Base-by-base conservation (phyloP, 2,113 vertebrate genomes). In the Hippocampus guttulatus region DNA sequence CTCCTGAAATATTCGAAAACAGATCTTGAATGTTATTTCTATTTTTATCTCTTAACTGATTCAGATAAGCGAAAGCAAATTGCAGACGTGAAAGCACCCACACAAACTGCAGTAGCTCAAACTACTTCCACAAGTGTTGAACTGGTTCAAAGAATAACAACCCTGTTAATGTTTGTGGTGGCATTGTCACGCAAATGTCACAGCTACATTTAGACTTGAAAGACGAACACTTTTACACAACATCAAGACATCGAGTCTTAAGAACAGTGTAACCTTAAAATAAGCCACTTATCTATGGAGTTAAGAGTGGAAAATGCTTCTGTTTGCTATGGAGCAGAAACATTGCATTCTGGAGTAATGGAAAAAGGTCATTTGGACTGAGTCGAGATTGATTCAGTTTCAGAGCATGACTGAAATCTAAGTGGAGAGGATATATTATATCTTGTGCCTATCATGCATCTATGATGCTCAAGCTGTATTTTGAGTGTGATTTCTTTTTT, bases 1-100 rank as follows among this genome's bases (percentile, higher is more conserved):
- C 62, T 8, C 20, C 33, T 58, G 47, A 6, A 33, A 43, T 33
- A 73, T 78, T 65, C 20, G 68, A 52, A 69, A 65, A 65, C 18
- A 25, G 8, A 27, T n/a, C 51, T 33, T 41, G 33, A 38, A 38
- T 38, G 33, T 38, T 38, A 38, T 38, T 38, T 38, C 33, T 38
- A 38, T 38, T 38, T 38, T 38, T 38, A 38, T 38, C 43, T 45
- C 43, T 45, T 45, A 45, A 45, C 43, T 12, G 43, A 11, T 45
- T 45, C 43, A 45, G 3, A 45, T 14, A 11, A 45, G 9, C 14
- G 43, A 12, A 45, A 11, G 43, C 12, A 45, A 45, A 45, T 12
- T 45, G 43, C 43, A 12, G 43, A 1, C 10, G 14, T 45, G 10
- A 45, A 45, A 14, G 43, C 43, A 45, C 12, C 10, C 14, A 3